Base-by-base conservation (phyloP, 2,113 vertebrate species). In the Xiphophorus hellerii region DNA sequence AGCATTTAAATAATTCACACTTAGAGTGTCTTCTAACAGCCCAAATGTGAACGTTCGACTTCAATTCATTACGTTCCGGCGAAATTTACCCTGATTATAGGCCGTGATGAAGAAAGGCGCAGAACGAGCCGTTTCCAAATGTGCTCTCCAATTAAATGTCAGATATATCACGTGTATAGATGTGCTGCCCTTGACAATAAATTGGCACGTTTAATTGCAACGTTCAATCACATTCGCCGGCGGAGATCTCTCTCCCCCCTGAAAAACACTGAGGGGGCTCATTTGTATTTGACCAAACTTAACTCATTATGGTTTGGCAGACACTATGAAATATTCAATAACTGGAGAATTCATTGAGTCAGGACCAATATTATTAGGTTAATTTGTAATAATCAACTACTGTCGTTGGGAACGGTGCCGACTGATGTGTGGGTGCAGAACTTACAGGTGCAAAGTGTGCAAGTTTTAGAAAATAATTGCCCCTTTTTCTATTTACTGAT, bases 101-200 rank as follows among this genome's bases (percentile, higher is more conserved):
- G 66, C 74, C 17, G 62, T 27, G 77, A 77, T 88, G 82, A 76
- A 85, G 88, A 76, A 88, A 92, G 79, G 79, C 78, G 60, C 76
- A 11, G 69, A 85, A 77, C 82, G 85, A 90, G 81, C 78, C 72
- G 69, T 90, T 93, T 88, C 84, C 76, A 88, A 92, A 90, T 80
- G 89, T 88, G 83, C 90, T 83, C 90, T 92, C 85, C 90, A 93
- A 90, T 93, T 90, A 90, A 82, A 84, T 81, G 60, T 73, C 86
- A 89, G 90, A 93, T 94, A 89, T 82, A 93, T 94, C 88, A 92
- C 87, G 85, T 89, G 76, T 87, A 81, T 72, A 89, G 90, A 89
- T 92, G 93, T 88, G 92, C 91, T 91, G 87, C 91, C 91, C 92
- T 90, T 92, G 92, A 94, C 86, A 87, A 88, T 91, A 90, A 94